Evolutionary conservation across 2,113 vertebrate species (phyloP).

Genomic region (Alosa alosa): DNA sequence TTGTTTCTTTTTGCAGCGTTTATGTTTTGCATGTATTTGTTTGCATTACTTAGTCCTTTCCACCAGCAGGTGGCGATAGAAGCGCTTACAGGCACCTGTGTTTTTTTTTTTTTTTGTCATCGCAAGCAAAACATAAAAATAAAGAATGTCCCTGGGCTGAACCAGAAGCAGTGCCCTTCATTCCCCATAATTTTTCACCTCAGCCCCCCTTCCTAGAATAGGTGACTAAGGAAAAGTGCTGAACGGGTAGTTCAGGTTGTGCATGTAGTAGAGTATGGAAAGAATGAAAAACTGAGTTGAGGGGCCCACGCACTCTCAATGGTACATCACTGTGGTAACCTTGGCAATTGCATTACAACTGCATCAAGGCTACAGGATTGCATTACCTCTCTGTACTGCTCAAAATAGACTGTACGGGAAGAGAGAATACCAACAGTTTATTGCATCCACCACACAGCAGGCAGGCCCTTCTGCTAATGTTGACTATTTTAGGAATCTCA

Average conservation of each 20-base stretch:
- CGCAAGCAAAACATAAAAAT: slow-evolving; percentile 56
- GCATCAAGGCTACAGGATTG: not conserved
- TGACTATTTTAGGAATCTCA: slow-evolving; percentile 3
- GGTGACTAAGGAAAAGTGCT: not conserved
- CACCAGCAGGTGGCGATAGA: slow-evolving; percentile 51
- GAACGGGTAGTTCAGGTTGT: not conserved
- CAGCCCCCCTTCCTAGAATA: not conserved
- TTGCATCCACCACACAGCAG: not conserved
- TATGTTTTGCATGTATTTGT: slow-evolving; percentile 46
- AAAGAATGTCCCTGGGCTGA: slow-evolving; percentile 35
- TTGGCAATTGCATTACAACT: not conserved
- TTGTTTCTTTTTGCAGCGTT: not conserved
- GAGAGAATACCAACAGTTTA: not conserved
- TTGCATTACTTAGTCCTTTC: slow-evolving; percentile 44
- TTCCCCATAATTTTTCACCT: not conserved
- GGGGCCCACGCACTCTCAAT: not conserved
- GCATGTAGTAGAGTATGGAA: not conserved
- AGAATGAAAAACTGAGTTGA: not conserved
- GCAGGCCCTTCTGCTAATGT: not conserved
- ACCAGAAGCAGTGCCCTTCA: not conserved
- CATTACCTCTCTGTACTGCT: not conserved
- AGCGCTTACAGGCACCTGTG: slow-evolving; percentile 68
- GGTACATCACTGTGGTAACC: not conserved
- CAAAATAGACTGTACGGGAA: not conserved
- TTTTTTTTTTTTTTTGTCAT: slow-evolving; percentile 51